Conservation (phyloP, 2,888 invertebrate species). For the Chymomyza caudatula region DNA sequence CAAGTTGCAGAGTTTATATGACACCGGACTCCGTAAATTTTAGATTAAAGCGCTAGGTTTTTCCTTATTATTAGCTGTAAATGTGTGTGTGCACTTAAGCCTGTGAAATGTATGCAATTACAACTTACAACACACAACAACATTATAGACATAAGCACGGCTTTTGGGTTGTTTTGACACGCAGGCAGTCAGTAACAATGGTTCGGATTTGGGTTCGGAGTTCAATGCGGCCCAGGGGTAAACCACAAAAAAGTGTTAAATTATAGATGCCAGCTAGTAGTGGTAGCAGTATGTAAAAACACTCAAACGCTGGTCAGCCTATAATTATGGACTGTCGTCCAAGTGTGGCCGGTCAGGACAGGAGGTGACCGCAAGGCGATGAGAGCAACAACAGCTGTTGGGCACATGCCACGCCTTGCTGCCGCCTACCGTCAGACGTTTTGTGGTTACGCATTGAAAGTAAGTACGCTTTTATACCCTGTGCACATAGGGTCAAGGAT, state of each 20-base stretch:
- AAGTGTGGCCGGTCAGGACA: not conserved
- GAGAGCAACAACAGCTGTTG: conserved; percentile 57
- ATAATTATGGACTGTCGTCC: not conserved
- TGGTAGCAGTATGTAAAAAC: conserved; percentile 3
- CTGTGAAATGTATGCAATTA: not conserved
- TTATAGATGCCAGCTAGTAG: conserved; percentile 55
- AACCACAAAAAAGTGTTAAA: conserved; percentile 63
- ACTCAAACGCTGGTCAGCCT: not conserved
- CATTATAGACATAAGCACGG: not conserved
- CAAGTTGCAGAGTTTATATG: too few species aligned
- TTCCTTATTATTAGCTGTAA: not conserved
- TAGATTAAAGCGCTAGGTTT: not conserved
- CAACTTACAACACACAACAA: not conserved
- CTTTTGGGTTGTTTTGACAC: conserved; percentile 74
- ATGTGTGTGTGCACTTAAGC: too few species aligned
- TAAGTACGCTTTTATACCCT: too few species aligned
- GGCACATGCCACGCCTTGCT: not conserved
- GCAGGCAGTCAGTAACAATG: conserved; percentile 58
- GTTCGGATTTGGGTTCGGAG: not conserved
- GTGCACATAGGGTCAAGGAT: too few species aligned
- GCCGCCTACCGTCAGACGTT: not conserved
- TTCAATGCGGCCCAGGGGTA: not conserved
- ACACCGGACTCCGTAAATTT: not conserved
- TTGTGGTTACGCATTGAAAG: conserved; percentile 35
- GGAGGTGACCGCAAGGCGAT: conserved; percentile 7